Evolutionary conservation across 2,113 vertebrate species (phyloP).

Genomic region (Rattus norvegicus): GRCr8 NC_086019.1:145179501-145180000

Average conservation of each 20-base stretch:
- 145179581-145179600: neutral
- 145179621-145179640: neutral
- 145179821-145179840: neutral
- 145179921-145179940: neutral
- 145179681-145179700: neutral
- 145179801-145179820: neutral
- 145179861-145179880: neutral
- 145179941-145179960: neutral
- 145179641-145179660: neutral
- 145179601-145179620: neutral
- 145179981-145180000: neutral
- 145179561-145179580: neutral
- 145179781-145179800: neutral
- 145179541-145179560: neutral
- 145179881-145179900: neutral
- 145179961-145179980: neutral
- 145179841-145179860: neutral
- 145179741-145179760: neutral
- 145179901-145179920: neutral
- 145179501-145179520: neutral
- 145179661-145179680: neutral
- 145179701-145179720: neutral
- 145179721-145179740: neutral
- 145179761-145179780: slow-evolving; percentile 20
- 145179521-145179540: neutral